Percentiles rank a stretch among this genome's conserved stretches.
phyloP scores from a whole-genome alignment of 2,797 vertebrate species.

The Lagodon rhomboides region DNA sequence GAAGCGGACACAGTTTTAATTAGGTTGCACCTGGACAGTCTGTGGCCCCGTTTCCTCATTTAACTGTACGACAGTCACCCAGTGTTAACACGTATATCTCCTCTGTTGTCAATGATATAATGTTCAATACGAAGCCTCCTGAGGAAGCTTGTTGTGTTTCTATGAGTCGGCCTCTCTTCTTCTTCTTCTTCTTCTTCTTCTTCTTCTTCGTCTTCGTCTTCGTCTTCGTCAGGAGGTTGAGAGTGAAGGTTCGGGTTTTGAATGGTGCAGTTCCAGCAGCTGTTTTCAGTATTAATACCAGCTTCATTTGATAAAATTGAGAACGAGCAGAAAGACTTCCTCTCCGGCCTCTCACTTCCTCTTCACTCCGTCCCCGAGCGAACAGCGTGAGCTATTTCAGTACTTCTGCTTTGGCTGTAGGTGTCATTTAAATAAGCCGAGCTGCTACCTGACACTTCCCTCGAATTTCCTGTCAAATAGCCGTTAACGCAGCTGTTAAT shows the following conservation, averaged over 20 bases:
- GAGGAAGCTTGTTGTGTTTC: no score
- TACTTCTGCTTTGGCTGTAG: neutral
- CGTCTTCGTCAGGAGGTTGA: no score
- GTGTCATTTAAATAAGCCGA: neutral
- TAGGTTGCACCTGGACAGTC: constrained; percentile 14
- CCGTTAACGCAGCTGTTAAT: neutral
- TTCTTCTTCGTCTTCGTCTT: no score
- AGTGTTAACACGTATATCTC: no score
- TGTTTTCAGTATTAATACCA: constrained; percentile 1
- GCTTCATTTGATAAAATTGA: neutral
- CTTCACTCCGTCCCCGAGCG: neutral
- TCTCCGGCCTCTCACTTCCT: constrained; percentile 28
- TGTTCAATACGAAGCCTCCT: no score
- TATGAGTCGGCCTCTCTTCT: no score
- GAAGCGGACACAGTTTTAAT: neutral
- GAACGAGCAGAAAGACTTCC: constrained; percentile 9
- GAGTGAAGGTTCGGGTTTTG: neutral
- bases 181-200: no score
- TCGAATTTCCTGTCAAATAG: neutral
- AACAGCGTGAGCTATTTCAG: neutral
- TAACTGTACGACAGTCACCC: neutral
- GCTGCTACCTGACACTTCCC: neutral
- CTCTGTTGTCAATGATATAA: neutral
- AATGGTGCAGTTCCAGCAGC: neutral
- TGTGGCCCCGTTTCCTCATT: constrained; percentile 7